phyloP scores from a whole-genome alignment of 2,888 invertebrate species.

The Amphimallon solstitiale region DNA sequence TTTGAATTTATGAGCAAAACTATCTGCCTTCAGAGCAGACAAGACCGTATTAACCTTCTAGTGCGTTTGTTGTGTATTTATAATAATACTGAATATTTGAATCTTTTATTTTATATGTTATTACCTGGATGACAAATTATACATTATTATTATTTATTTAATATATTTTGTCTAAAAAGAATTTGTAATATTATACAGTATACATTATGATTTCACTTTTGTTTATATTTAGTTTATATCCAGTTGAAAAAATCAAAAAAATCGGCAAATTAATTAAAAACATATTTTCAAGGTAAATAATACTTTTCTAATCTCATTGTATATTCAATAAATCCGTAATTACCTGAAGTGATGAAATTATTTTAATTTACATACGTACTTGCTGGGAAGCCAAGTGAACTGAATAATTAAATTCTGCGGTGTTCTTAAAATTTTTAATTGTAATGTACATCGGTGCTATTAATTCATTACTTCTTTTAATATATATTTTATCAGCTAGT shows the following conservation, averaged over 20 bases:
- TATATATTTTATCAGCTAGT: not conserved
- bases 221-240: no score
- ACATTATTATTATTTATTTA: not conserved
- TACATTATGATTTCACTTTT: no score
- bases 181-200: no score
- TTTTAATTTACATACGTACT: conserved; percentile 8
- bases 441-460: not conserved
- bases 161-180: not conserved
- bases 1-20: no score
- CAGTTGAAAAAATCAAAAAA: no score
- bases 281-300: no score
- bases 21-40: no score
- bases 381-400: not conserved
- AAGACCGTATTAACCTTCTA: no score
- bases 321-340: not conserved
- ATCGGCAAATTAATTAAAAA: no score
- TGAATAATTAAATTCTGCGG: conserved; percentile 15
- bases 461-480: conserved; percentile 16
- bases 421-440: conserved; percentile 19
- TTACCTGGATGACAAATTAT: not conserved
- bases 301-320: no score
- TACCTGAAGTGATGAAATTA: conserved; percentile 5
- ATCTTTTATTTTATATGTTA: not conserved
- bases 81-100: not conserved
- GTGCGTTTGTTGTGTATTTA: no score